phyloP scores from a whole-genome alignment of 2,888 invertebrate species.

The Erebia palarica region DNA sequence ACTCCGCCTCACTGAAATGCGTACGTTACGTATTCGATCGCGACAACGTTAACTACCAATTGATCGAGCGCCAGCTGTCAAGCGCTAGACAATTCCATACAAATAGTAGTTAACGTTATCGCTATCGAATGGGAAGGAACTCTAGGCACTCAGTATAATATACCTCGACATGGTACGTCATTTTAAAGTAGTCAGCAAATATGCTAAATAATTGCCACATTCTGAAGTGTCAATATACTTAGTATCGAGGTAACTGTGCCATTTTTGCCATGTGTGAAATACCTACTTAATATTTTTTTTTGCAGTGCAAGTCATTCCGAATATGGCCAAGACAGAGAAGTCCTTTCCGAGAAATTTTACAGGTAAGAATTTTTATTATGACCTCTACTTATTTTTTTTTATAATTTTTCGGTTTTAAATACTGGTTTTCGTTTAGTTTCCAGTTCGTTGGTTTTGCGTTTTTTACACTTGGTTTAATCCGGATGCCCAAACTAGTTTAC shows the following conservation, averaged over 20 bases:
- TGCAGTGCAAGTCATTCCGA: conserved; percentile 68
- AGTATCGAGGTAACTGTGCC: conserved; percentile 16
- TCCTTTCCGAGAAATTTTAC: conserved; percentile 78
- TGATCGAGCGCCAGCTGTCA: too few species aligned
- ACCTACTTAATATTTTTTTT: conserved; percentile 37
- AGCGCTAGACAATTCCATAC: too few species aligned
- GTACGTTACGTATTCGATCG: too few species aligned
- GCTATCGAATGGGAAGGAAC: too few species aligned
- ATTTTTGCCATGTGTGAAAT: conserved; percentile 13
- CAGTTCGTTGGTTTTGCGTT: not conserved
- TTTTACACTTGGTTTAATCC: conserved; percentile 8
- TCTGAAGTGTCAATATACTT: not conserved
- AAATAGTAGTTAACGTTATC: too few species aligned
- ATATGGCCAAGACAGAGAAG: conserved; percentile 79
- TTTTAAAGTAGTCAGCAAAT: too few species aligned
- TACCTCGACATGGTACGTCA: too few species aligned
- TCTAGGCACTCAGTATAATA: too few species aligned
- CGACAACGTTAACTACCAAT: too few species aligned
- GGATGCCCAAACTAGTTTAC: conserved; percentile 1
- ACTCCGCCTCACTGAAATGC: too few species aligned
- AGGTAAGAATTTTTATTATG: conserved; percentile 55
- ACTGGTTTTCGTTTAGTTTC: conserved; percentile 19
- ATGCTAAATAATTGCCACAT: not conserved
- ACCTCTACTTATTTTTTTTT: not conserved
- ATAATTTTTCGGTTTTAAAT: conserved; percentile 7